Conservation (phyloP, 1,140 invertebrate genomes). For the Meloidogyne exigua region DNA sequence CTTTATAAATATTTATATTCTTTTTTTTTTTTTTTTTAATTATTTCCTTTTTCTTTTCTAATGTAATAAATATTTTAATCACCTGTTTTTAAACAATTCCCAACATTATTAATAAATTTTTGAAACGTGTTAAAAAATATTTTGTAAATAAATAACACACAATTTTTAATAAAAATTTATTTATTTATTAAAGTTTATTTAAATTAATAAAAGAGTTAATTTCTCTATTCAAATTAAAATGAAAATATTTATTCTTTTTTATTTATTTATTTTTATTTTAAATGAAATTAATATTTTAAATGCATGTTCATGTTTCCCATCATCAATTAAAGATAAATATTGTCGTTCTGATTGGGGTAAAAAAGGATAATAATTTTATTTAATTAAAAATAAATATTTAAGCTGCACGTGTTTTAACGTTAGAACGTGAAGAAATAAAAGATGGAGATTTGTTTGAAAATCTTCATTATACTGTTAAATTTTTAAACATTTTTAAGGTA, state of each 20-base stretch:
- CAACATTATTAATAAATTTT: too few relatives aligned
- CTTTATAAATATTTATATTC: too few relatives aligned
- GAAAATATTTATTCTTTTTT: not conserved
- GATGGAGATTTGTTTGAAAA: not conserved
- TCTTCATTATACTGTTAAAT: not conserved
- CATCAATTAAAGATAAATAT: not conserved
- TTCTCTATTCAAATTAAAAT: not conserved
- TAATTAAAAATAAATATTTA: not conserved
- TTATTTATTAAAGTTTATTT: too few relatives aligned
- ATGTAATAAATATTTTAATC: too few relatives aligned
- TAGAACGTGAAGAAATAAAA: not conserved
- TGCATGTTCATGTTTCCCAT: not conserved
- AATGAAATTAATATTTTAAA: not conserved
- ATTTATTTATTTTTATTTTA: not conserved
- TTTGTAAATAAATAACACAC: too few relatives aligned
- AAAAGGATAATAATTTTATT: not conserved
- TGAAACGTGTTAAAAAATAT: too few relatives aligned
- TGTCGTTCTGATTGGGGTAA: not conserved
- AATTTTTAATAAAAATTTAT: too few relatives aligned
- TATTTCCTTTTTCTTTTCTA: too few relatives aligned
- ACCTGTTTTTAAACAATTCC: too few relatives aligned
- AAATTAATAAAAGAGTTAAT: too few relatives aligned
- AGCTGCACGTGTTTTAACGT: not conserved
- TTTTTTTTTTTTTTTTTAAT: too few relatives aligned
- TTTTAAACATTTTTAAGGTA: not conserved